Conservation (phyloP, 2,797 vertebrate species). For the Acropternis orthonyx region DNA sequence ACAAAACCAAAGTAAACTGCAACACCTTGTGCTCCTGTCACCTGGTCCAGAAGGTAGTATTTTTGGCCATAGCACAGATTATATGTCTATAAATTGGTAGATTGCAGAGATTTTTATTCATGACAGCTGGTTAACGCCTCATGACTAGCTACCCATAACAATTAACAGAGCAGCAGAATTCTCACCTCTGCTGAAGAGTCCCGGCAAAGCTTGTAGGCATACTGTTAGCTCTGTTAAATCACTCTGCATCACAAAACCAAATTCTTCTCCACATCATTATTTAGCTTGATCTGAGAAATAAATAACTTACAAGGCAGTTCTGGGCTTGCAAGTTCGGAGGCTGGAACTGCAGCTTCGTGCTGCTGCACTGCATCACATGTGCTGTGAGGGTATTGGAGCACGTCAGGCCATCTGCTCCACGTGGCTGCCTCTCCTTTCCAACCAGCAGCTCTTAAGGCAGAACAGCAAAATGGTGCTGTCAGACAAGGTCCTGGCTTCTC, state of each 20-base stretch:
- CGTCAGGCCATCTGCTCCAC: neutral
- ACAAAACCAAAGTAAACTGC: neutral
- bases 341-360: neutral
- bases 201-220: neutral
- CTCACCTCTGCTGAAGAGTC: neutral
- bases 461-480: neutral
- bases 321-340: neutral
- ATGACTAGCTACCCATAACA: neutral
- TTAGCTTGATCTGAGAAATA: neutral
- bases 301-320: neutral
- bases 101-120: neutral
- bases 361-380: neutral
- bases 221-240: neutral
- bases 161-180: neutral
- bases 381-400: rapidly evolving
- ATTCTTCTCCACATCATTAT: neutral
- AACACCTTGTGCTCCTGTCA: neutral
- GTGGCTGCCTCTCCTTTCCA: neutral
- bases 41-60: neutral
- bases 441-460: neutral
- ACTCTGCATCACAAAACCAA: neutral
- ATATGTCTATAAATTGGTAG: neutral
- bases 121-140: conserved; percentile 11
- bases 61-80: neutral
- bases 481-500: neutral